phyloP scores from a whole-genome alignment of 2,797 vertebrate genomes.

The Notamacropus eugenii region DNA sequence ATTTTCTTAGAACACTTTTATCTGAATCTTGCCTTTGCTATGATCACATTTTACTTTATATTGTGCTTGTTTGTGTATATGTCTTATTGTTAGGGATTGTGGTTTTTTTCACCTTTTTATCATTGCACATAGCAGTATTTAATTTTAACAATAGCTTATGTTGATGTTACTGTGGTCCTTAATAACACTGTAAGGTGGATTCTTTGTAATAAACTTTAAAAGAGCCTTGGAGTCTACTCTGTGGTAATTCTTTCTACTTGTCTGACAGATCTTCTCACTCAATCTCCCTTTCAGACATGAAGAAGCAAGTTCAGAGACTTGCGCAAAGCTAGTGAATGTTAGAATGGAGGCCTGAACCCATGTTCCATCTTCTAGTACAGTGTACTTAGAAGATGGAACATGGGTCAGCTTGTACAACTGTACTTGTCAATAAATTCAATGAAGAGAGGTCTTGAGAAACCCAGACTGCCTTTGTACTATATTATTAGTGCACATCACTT shows the following conservation, averaged over 20 bases:
- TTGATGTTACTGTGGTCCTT: not conserved
- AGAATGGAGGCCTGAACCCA: not conserved
- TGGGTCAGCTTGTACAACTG: not conserved
- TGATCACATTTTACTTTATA: not conserved
- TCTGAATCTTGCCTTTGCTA: not conserved
- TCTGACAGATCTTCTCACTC: not conserved
- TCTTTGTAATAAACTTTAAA: not conserved
- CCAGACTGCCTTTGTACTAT: not conserved
- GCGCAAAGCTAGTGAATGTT: not conserved
- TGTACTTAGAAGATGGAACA: not conserved
- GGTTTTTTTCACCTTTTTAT: not conserved
- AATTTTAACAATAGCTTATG: not conserved
- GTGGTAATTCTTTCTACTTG: not conserved
- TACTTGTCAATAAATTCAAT: not conserved
- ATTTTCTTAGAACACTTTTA: not conserved
- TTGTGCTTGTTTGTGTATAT: not conserved
- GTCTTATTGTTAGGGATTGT: not conserved
- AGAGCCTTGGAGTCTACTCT: not conserved
- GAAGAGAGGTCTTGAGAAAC: not conserved
- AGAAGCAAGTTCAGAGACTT: not conserved
- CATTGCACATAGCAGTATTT: not conserved
- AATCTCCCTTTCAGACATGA: not conserved
- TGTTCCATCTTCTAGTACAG: not conserved
- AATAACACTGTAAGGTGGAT: not conserved
- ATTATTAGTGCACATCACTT: not conserved